Evolutionary conservation across 2,113 vertebrate species (phyloP).

Genomic region (Circaetus gallicus): DNA sequence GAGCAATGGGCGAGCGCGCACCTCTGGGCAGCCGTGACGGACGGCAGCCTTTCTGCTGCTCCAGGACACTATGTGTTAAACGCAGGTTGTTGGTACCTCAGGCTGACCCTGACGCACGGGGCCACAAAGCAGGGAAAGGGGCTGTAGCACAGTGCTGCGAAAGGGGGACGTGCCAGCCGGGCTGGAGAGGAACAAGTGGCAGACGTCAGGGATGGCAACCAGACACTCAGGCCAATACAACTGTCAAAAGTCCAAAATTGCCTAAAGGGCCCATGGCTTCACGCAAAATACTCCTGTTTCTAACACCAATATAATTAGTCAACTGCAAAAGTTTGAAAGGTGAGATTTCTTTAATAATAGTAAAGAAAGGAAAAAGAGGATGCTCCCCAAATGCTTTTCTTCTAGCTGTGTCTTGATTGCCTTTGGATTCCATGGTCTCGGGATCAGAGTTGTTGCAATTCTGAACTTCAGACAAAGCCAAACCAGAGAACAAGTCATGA

Average conservation of each 20-base stretch:
- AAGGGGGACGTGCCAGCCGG: not conserved
- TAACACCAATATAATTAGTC: not conserved
- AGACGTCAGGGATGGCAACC: not conserved
- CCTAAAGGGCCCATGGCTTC: not conserved
- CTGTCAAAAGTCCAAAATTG: not conserved
- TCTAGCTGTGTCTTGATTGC: not conserved
- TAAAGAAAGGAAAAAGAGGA: not conserved
- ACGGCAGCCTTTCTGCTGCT: not conserved
- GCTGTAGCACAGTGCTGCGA: not conserved
- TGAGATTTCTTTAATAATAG: not conserved
- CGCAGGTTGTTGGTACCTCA: not conserved
- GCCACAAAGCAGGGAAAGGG: not conserved
- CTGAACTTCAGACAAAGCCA: not conserved
- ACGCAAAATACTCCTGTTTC: not conserved
- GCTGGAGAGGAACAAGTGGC: not conserved
- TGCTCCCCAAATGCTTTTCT: not conserved
- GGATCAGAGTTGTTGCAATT: not conserved
- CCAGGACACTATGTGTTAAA: not conserved
- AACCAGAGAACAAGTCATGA: not conserved
- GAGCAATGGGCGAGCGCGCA: too few species aligned
- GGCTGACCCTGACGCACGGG: fast-evolving
- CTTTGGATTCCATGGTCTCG: not conserved
- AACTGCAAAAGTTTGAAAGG: not conserved
- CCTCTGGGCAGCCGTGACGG: not conserved
- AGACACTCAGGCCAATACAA: not conserved